Evolutionary conservation across 2,888 invertebrate species (phyloP), one percentile per base, ranked within the genome.

Genomic region (Stictocephala bisonia): DNA sequence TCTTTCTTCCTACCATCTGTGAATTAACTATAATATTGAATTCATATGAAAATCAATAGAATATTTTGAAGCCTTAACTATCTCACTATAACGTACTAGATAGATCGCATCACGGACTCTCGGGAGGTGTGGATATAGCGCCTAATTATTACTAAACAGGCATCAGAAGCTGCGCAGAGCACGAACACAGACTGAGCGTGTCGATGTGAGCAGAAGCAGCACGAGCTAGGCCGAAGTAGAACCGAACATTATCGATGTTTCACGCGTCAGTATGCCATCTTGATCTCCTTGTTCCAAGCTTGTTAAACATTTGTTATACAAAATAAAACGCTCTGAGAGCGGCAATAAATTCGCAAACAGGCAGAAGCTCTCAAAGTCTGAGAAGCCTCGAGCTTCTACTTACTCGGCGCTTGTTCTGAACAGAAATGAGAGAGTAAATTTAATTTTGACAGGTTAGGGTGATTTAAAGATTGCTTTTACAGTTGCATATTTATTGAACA

Each of bases 231-330:
- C 56, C 56, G 56, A 31, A 29, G 29, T 2, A 9, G 18, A 29
- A 6, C 27, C 56, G 56, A 56, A 29, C 2, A 15, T n/a, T n/a
- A 15, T 18, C 56, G 56, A 56, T n/a, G 2, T 35, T 60, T 15
- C 60, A 60, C 60, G 60, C 60, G 60, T 35, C 60, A 31, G 15
- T 1, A 18, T 13, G 22, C 60, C 60, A 60, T 20, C 60, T 13
- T 29, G 35, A 35, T 29, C 60, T 35, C 31, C 29, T 22, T 60
- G 60, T 60, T 60, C 60, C 31, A 13, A 35, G 29, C 60, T 31
- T 31, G 60, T 60, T 60, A 60, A 35, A 60, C 29, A 35, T 31
- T 27, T 60, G 31, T 60, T 60, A 60, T 60, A 35, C 60, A 29
- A 31, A 35, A 60, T 60, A 60, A 60, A 60, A 31, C 22, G 35